A percentile compares a stretch with the other conserved stretches of the same genome.
These are phyloP conservation scores for Stenodema calcarata DNA, from an alignment of 2,888 invertebrate species.

Conservation along the genomic window DNA sequence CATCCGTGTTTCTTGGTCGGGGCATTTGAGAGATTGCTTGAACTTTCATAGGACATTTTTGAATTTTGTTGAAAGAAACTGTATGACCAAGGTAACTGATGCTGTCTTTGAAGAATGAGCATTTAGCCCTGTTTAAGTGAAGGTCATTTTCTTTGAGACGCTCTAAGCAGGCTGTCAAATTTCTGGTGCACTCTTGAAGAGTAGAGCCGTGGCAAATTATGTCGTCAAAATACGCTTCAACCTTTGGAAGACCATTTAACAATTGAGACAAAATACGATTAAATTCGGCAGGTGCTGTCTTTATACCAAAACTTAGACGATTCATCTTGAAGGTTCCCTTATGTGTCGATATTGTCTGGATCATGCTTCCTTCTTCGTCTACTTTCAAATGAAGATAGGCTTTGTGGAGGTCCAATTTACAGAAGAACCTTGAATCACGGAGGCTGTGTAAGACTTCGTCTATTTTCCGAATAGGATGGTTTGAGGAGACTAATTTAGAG, in stretches of 20 bases:
- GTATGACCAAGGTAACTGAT: conserved; percentile 40
- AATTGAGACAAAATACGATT: conserved; percentile 51
- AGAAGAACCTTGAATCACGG: conserved; percentile 34
- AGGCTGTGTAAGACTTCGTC: conserved; percentile 50
- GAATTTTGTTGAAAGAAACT: conserved; percentile 42
- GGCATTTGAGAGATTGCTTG: conserved; percentile 17
- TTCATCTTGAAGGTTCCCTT: conserved; percentile 36
- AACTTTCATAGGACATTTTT: conserved; percentile 48
- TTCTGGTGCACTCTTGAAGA: conserved; percentile 26
- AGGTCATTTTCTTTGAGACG: conserved; percentile 41
- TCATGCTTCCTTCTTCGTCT: conserved; percentile 24
- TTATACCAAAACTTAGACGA: conserved; percentile 49
- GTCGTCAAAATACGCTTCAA: conserved; percentile 41
- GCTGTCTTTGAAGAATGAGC: conserved; percentile 41
- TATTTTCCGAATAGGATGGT: conserved; percentile 54
- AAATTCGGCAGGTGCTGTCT: conserved; percentile 54
- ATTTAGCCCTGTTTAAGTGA: conserved; percentile 52
- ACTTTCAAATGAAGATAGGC: conserved; percentile 28
- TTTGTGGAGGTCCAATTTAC: conserved; percentile 42
- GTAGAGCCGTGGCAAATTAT: conserved; percentile 33
- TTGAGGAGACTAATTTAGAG: conserved; percentile 52
- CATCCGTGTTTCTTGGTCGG: conserved; percentile 39
- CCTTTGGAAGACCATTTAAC: conserved; percentile 49
- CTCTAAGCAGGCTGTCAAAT: conserved; percentile 17
- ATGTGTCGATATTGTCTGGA: conserved; percentile 38